Conservation (phyloP, 2,888 invertebrate genomes). For the Acanthacorydalis orientalis region DNA sequence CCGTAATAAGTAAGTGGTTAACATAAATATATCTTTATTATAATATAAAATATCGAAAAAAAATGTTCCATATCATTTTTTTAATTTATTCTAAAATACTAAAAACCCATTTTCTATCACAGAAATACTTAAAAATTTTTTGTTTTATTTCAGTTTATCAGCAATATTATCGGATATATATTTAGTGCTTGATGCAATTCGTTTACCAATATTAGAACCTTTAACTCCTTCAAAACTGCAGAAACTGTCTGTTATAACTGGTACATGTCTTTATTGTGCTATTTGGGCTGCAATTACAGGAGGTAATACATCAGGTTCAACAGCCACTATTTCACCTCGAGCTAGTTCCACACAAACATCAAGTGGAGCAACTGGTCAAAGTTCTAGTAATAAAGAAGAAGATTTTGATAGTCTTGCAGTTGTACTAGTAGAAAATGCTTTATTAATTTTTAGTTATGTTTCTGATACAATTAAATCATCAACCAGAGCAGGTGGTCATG, state of each 20-base stretch:
- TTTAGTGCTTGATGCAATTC: slow-evolving; percentile 66
- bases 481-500: slow-evolving; percentile 74
- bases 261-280: slow-evolving; percentile 69
- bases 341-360: slow-evolving; percentile 13
- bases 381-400: slow-evolving; percentile 42
- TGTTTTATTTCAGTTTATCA: slow-evolving; percentile 37
- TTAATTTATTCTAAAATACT: not conserved
- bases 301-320: slow-evolving; percentile 27
- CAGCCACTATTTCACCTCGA: slow-evolving; percentile 22
- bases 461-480: slow-evolving; percentile 68
- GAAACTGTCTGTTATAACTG: slow-evolving; percentile 64
- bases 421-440: slow-evolving; percentile 70
- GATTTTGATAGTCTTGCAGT: slow-evolving; percentile 66
- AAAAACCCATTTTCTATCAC: not conserved
- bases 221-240: slow-evolving; percentile 68
- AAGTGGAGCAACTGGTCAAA: slow-evolving; percentile 13
- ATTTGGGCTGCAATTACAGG: slow-evolving; percentile 22
- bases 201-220: slow-evolving; percentile 76
- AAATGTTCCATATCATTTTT: not conserved
- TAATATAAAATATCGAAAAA: not conserved
- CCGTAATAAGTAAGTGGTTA: slow-evolving; percentile 35
- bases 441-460: slow-evolving; percentile 70
- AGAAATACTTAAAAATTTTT: not conserved
- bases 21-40: not conserved
- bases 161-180: slow-evolving; percentile 70